Evolutionary conservation across 2,797 vertebrate species (phyloP), one percentile per base, ranked within the genome.

Genomic region (Crocodylus rhombifer): DNA sequence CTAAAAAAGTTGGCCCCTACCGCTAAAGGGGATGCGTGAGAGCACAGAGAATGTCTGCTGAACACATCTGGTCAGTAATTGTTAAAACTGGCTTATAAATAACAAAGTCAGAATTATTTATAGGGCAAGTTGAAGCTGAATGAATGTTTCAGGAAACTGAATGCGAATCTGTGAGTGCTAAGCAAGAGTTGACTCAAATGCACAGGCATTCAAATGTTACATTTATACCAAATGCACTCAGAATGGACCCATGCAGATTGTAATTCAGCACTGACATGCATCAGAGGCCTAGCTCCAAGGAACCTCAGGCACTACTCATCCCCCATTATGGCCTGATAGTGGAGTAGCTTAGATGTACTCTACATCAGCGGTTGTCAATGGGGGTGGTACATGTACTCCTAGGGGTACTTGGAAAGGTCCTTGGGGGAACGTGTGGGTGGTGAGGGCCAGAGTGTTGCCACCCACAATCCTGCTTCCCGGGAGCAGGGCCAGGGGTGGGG

Each of bases 101-200:
- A 92, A 91, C 73, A 12, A 84, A 86, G 15, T 61, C 21, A 71
- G 58, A 87, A 51, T 55, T 65, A 18, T 93, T 92, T 82, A 84
- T 9, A 80, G 58, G 16, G 64, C 23, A 28, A 63, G 86, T 75
- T 81, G 21, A 87, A 80, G 84, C 2, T 89, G 62, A 36, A 91
- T 77, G 69, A 94, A 86, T 26, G 62, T 15, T 28, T 91, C 81
- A 74, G 69, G 86, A 84, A 57, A 90, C 84, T 1, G 85, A 61
- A 63, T 82, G 82, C 2, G 0, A 94, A 84, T 64, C 77, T 87
- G 30, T 64, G 88, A 76, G 61, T 4, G 7, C 20, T 26, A 61
- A 36, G 33, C 57, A 42, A 64, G 3, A 36, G 12, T 67, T 30
- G 60, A 78, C 17, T 90, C 17, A 71, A 74, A 56, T 58, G 33